Conservation (phyloP, 2,888 invertebrate genomes). For the Sylvicola cinctus region DNA sequence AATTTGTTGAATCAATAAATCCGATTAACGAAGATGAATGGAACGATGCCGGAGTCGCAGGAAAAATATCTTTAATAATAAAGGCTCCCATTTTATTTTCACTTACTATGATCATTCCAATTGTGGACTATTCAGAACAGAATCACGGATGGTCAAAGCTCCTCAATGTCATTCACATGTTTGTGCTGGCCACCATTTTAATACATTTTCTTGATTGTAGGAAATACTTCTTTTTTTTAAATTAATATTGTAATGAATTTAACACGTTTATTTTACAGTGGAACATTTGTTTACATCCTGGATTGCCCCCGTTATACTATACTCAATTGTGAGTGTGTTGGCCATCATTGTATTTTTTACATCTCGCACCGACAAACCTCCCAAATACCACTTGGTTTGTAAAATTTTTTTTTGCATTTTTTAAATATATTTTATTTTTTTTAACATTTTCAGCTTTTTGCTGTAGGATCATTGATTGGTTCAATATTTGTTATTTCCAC, state of each 20-base stretch:
- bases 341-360: slow-evolving; percentile 7
- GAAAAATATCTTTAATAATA: slow-evolving; percentile 5
- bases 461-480: slow-evolving; percentile 10
- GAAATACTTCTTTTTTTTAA: not conserved
- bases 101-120: slow-evolving; percentile 26
- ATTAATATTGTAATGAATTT: not conserved
- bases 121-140: slow-evolving; percentile 28
- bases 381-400: slow-evolving; percentile 13
- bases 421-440: not conserved
- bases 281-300: too few relatives aligned
- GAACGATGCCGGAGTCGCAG: slow-evolving; percentile 3
- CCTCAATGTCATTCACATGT: slow-evolving; percentile 30
- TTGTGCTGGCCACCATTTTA: slow-evolving; percentile 21
- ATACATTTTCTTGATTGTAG: slow-evolving; percentile 2
- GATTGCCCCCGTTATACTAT: too few relatives aligned
- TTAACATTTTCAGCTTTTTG: slow-evolving; percentile 10
- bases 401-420: slow-evolving; percentile 1
- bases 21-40: slow-evolving; percentile 8
- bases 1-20: slow-evolving; percentile 6
- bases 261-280: not conserved
- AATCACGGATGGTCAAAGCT: slow-evolving; percentile 35
- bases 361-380: slow-evolving; percentile 12
- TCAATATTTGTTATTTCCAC: slow-evolving; percentile 34
- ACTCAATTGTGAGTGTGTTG: slow-evolving; percentile 2
- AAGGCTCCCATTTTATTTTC: too few relatives aligned